Percentiles rank a stretch among this genome's conserved stretches.
phyloP scores from a whole-genome alignment of 2,113 vertebrate genomes.

The Colinus virginianus region DNA sequence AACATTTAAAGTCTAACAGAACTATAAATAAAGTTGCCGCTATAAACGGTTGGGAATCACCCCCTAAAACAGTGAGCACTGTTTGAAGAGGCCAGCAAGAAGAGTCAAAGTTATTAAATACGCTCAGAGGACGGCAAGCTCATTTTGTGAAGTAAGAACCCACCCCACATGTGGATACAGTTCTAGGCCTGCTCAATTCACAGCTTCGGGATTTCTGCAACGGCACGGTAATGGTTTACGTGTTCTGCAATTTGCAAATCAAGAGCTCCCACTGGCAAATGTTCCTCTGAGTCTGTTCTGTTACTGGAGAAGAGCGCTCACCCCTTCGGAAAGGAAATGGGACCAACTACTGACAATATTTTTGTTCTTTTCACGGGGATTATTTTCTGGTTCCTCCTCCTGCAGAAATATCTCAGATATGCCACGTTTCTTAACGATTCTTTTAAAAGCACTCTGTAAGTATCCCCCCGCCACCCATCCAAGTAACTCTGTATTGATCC shows the following conservation, averaged over 20 bases:
- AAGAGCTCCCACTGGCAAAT: background rate
- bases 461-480: background rate
- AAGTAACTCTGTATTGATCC: background rate
- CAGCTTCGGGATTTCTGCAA: background rate
- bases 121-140: background rate
- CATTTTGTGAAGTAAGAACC: background rate
- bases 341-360: background rate
- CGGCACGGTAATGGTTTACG: background rate
- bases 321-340: background rate
- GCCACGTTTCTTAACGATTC: background rate
- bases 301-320: background rate
- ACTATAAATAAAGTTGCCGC: conserved; percentile 10
- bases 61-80: background rate
- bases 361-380: background rate
- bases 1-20: conserved; percentile 11
- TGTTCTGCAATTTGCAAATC: background rate
- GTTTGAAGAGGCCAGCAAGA: background rate
- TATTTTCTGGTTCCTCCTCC: background rate
- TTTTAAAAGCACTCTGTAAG: background rate
- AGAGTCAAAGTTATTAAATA: background rate
- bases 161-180: background rate
- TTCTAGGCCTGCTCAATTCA: background rate
- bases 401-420: background rate
- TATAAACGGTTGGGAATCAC: background rate
- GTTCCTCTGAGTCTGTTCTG: background rate